phyloP scores from a whole-genome alignment of 2,888 invertebrate genomes.

The Byasa hedistus region DNA sequence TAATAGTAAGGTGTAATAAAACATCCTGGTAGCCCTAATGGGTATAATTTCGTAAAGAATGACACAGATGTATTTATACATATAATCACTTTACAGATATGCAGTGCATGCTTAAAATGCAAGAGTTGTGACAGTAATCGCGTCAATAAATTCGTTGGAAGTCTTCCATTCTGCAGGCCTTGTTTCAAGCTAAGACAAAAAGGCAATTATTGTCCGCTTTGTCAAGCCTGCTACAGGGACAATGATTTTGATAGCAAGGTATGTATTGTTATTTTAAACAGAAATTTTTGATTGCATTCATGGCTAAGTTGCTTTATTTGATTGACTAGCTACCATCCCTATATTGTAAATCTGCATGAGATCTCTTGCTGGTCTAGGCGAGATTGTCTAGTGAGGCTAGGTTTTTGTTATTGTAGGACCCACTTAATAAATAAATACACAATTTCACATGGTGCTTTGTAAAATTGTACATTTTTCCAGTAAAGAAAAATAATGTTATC shows the following conservation, averaged over 20 bases:
- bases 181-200: constrained; percentile 93
- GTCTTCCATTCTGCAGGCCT: constrained; percentile 90
- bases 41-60: background rate
- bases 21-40: too few relatives aligned
- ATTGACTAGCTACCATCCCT: too few relatives aligned
- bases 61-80: background rate
- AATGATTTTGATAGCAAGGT: constrained; percentile 94
- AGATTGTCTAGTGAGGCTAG: too few relatives aligned
- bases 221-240: constrained; percentile 94
- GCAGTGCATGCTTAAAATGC: constrained; percentile 90
- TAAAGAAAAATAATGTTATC: too few relatives aligned
- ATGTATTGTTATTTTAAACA: constrained; percentile 29
- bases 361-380: too few relatives aligned
- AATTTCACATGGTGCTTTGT: too few relatives aligned
- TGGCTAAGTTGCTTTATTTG: too few relatives aligned
- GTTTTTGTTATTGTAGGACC: too few relatives aligned
- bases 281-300: background rate
- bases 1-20: too few relatives aligned
- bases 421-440: too few relatives aligned
- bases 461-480: too few relatives aligned
- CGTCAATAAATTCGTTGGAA: constrained; percentile 89
- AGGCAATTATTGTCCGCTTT: constrained; percentile 95
- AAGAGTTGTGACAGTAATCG: constrained; percentile 92
- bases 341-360: too few relatives aligned
- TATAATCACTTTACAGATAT: constrained; percentile 72